Evolutionary conservation across 2,797 vertebrate species (phyloP).

Genomic region (Vespertilio murinus): DNA sequence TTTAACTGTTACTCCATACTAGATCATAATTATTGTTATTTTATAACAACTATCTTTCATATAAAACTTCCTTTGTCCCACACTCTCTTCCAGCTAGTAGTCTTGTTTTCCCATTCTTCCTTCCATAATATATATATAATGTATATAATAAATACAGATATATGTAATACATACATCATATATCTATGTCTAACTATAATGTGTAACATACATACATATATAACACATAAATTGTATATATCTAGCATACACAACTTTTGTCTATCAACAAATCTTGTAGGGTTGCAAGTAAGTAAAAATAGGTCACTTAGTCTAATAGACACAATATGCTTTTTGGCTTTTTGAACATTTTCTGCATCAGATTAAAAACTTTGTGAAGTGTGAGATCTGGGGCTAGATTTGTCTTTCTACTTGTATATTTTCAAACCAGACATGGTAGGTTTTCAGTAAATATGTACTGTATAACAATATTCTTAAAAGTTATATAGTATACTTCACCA

Average conservation of each 20-base stretch:
- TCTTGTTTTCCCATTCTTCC: neutral
- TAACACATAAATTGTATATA: neutral
- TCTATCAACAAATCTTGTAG: neutral
- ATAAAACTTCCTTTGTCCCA: neutral
- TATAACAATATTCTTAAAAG: neutral
- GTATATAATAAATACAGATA: neutral
- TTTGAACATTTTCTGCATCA: neutral
- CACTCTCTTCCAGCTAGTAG: neutral
- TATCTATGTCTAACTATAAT: neutral
- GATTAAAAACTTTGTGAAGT: neutral
- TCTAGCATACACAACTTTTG: neutral
- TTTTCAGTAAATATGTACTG: neutral
- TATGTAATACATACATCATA: neutral
- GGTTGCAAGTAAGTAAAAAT: neutral
- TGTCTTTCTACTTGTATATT: neutral
- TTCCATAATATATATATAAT: neutral
- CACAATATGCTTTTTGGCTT: neutral
- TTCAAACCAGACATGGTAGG: neutral
- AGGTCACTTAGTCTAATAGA: neutral
- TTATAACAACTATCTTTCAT: neutral
- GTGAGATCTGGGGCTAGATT: rapidly evolving
- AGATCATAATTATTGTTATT: neutral
- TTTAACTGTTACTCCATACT: neutral
- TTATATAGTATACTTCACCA: neutral
- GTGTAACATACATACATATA: neutral